These are phyloP conservation scores for Antechinus stuartii DNA, from an alignment of 2,113 vertebrate genomes.

Conservation along the genomic window DNA sequence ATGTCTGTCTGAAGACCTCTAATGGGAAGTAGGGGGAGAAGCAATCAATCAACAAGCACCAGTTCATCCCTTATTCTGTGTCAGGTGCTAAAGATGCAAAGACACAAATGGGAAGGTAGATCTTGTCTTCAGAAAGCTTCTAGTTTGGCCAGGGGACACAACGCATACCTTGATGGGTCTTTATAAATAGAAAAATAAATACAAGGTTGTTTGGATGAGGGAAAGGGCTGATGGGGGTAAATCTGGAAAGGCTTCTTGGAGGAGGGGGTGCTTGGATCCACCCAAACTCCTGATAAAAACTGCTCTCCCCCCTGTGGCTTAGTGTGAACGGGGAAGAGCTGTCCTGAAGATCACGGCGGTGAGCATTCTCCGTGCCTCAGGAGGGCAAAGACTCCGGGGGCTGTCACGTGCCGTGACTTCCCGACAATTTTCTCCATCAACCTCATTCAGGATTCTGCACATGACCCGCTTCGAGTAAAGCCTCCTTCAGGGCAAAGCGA, in stretches of 20 bases:
- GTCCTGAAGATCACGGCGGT: not conserved
- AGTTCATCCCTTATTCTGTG: not conserved
- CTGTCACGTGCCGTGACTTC: not conserved
- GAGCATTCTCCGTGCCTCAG: not conserved
- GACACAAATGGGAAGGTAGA: not conserved
- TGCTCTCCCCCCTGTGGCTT: not conserved
- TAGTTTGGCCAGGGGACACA: not conserved
- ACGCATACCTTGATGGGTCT: not conserved
- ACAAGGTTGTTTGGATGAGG: not conserved
- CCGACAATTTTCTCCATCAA: not conserved
- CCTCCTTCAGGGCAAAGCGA: not conserved
- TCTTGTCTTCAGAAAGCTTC: not conserved
- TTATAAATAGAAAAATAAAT: not conserved
- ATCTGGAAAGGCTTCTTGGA: not conserved
- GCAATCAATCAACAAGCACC: accelerated
- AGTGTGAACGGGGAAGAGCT: not conserved
- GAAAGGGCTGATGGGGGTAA: not conserved
- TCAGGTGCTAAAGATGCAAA: not conserved
- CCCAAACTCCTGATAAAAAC: not conserved
- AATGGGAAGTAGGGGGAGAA: not conserved
- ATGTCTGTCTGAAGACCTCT: not conserved
- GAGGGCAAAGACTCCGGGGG: not conserved
- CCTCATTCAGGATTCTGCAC: not conserved
- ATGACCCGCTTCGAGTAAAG: not conserved
- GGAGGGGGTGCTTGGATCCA: not conserved